Evolutionary conservation across 2,888 invertebrate species (phyloP).

Genomic region (Idaea biselata): DNA sequence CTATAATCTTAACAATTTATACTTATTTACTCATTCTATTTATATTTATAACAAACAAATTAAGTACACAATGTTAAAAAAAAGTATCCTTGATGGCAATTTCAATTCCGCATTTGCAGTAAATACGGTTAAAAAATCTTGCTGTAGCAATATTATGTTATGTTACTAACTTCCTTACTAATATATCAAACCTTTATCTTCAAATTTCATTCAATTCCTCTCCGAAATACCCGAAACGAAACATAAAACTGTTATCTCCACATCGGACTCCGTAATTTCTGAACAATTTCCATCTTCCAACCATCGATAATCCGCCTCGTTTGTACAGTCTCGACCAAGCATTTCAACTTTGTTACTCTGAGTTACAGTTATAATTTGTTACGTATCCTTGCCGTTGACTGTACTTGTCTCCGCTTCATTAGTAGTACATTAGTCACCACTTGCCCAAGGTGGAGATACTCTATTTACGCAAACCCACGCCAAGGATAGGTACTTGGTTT

Average conservation of each 20-base stretch:
- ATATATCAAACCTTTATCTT: neutral
- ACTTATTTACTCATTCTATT: neutral
- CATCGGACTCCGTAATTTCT: neutral
- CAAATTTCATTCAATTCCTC: neutral
- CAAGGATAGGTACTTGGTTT: neutral
- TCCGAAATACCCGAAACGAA: neutral
- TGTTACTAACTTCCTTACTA: neutral
- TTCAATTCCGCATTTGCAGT: too few relatives aligned
- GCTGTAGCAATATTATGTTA: neutral
- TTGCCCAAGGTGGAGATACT: slow-evolving; percentile 1
- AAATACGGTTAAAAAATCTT: neutral
- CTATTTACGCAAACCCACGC: slow-evolving; percentile 4
- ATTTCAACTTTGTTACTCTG: neutral
- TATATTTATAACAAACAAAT: neutral
- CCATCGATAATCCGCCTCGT: neutral
- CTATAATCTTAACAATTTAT: neutral
- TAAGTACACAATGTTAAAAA: neutral
- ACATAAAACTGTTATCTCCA: neutral
- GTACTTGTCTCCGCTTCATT: slow-evolving; percentile 68
- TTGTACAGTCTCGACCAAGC: neutral
- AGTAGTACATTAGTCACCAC: slow-evolving; percentile 62
- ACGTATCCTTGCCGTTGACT: slow-evolving; percentile 10
- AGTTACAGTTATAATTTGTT: neutral
- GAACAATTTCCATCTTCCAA: neutral
- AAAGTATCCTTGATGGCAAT: neutral